phyloP scores from a whole-genome alignment of 2,797 vertebrate species.

The Rhinoraja longicauda region DNA sequence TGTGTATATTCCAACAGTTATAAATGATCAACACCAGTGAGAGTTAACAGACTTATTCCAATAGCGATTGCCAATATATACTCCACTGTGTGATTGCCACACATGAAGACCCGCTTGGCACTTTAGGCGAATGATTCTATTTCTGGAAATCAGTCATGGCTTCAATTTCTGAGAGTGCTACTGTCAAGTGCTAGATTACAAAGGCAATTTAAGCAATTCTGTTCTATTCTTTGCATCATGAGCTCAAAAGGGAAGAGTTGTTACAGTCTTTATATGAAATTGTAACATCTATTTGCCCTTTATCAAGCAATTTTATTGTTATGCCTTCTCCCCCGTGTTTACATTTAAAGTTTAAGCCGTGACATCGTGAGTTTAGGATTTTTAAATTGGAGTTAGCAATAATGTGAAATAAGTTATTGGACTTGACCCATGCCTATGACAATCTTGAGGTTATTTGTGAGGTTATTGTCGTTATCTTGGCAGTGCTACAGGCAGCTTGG shows the following conservation, averaged over 20 bases:
- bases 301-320: not conserved
- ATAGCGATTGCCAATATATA: not conserved
- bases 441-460: not conserved
- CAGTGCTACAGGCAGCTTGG: not conserved
- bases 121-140: not conserved
- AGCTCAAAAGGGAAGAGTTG: not conserved
- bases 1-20: not conserved
- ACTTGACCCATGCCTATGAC: not conserved
- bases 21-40: conserved; percentile 27
- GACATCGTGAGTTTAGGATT: not conserved
- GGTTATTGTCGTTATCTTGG: not conserved
- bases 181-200: not conserved
- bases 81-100: not conserved
- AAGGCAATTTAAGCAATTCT: not conserved
- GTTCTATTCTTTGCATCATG: not conserved
- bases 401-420: not conserved
- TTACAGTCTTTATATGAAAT: not conserved
- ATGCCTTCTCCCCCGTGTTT: not conserved
- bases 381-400: not conserved
- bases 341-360: not conserved
- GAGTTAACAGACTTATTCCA: not conserved
- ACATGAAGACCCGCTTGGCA: not conserved
- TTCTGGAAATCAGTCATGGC: not conserved
- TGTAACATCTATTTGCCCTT: not conserved
- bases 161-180: conserved; percentile 12